A percentile compares a stretch with the other conserved stretches of the same genome.
These are phyloP conservation scores for Heliocidaris erythrogramma DNA, from an alignment of 35 echinoderm and acorn worm genomes.

Conservation along the genomic window DNA sequence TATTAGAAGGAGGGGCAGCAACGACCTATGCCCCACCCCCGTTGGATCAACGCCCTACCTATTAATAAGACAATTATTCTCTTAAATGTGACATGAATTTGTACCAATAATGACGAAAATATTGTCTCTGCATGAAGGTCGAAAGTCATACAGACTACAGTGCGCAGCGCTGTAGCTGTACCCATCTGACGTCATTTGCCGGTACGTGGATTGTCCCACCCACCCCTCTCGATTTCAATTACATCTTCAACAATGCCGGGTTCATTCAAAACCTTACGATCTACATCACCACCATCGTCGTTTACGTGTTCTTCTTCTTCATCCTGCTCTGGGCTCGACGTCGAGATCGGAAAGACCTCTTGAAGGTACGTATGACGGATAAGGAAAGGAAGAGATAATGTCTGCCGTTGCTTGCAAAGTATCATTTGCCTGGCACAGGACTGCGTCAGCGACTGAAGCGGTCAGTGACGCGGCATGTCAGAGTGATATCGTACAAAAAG, in stretches of 20 bases:
- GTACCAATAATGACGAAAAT: too few relatives aligned
- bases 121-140: conserved; percentile 42
- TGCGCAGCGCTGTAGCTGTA: conserved; percentile 68
- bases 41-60: too few relatives aligned
- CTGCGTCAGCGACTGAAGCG: too few relatives aligned
- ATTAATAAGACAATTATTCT: too few relatives aligned
- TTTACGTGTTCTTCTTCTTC: conserved; percentile 83
- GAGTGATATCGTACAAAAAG: too few relatives aligned
- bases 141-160: conserved; percentile 24
- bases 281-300: conserved; percentile 64
- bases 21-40: too few relatives aligned
- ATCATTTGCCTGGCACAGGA: neutral
- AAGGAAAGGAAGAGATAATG: neutral
- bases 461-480: too few relatives aligned
- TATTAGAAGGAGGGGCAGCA: too few relatives aligned
- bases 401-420: neutral
- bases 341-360: conserved; percentile 81
- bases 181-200: conserved; percentile 87
- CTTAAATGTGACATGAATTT: too few relatives aligned
- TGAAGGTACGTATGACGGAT: conserved; percentile 64
- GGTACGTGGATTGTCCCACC: conserved; percentile 93
- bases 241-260: conserved; percentile 70
- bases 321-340: conserved; percentile 79
- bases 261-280: conserved; percentile 78
- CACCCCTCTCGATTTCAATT: conserved; percentile 82